phyloP scores from a whole-genome alignment of 1,140 invertebrate species.

The Globodera rostochiensis region DNA sequence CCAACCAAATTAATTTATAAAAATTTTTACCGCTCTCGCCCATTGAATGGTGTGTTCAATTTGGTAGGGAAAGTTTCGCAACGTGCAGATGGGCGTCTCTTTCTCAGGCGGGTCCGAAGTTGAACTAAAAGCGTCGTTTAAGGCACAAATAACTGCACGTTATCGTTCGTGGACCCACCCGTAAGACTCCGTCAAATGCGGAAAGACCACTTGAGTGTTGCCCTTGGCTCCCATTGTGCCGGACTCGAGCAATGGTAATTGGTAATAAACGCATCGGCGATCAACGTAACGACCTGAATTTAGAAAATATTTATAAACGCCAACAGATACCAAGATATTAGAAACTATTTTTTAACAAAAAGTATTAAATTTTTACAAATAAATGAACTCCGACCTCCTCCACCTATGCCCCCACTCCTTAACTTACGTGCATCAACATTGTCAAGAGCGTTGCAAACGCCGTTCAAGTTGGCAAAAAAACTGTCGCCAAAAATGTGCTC shows the following conservation, averaged over 20 bases:
- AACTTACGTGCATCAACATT: slow-evolving; percentile 86
- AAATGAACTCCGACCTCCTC: too few relatives aligned
- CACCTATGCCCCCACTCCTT: slow-evolving; percentile 56
- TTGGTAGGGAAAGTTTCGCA: slow-evolving; percentile 98
- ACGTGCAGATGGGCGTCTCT: slow-evolving; percentile 95
- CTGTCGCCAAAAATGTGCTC: slow-evolving; percentile 89
- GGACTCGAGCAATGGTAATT: slow-evolving; percentile 91
- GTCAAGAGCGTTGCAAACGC: slow-evolving; percentile 94
- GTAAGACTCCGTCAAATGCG: slow-evolving; percentile 65
- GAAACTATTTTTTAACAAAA: too few relatives aligned
- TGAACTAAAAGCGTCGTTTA: slow-evolving; percentile 69
- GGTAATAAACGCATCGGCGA: slow-evolving; percentile 92
- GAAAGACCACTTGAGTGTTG: slow-evolving; percentile 79
- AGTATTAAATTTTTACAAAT: too few relatives aligned
- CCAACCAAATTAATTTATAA: too few relatives aligned
- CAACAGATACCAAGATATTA: slow-evolving; percentile 25
- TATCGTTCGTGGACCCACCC: slow-evolving; percentile 22
- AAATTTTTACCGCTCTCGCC: slow-evolving; percentile 77
- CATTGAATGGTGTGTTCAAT: slow-evolving; percentile 97
- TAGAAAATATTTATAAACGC: not conserved
- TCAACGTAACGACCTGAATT: slow-evolving; percentile 85
- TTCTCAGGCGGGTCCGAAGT: slow-evolving; percentile 98
- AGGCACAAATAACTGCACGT: slow-evolving; percentile 1
- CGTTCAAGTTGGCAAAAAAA: slow-evolving; percentile 89
- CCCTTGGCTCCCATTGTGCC: slow-evolving; percentile 98